phyloP scores from a whole-genome alignment of 2,113 vertebrate species.

The Electrona antarctica region DNA sequence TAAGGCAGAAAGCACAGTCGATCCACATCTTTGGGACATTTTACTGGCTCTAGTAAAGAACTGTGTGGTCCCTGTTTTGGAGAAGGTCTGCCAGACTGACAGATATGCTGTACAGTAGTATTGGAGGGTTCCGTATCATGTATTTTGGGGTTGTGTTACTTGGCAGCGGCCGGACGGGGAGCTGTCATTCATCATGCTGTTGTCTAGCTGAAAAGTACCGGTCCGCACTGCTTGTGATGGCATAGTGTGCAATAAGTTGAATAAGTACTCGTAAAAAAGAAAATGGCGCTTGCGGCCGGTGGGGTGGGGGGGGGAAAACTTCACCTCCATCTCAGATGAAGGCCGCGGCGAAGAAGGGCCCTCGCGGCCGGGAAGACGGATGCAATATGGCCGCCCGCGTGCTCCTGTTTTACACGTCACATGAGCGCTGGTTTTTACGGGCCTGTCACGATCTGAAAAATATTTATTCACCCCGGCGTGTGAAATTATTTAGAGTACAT shows the following conservation, averaged over 20 bases:
- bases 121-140: conserved; percentile 77
- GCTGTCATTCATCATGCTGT: conserved; percentile 67
- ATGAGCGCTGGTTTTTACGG: background rate
- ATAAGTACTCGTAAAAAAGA: conserved; percentile 37
- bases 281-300: conserved; percentile 25
- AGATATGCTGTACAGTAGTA: conserved; percentile 72
- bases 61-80: conserved; percentile 74
- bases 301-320: conserved; percentile 18
- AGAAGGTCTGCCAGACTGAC: conserved; percentile 67
- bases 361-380: conserved; percentile 8
- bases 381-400: background rate
- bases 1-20: conserved; percentile 59
- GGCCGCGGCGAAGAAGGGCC: no score
- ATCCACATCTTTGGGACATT: conserved; percentile 71
- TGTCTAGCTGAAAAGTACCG: conserved; percentile 40
- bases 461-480: conserved; percentile 41
- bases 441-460: conserved; percentile 27
- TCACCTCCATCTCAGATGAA: conserved; percentile 6
- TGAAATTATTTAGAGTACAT: conserved; percentile 21
- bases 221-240: conserved; percentile 62
- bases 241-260: conserved; percentile 42
- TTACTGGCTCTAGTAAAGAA: conserved; percentile 76
- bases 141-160: conserved; percentile 75
- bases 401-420: conserved; percentile 12
- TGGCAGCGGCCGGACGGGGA: conserved; percentile 56